Conservation (phyloP, 2,888 invertebrate genomes). For the Drosophila dives region DNA sequence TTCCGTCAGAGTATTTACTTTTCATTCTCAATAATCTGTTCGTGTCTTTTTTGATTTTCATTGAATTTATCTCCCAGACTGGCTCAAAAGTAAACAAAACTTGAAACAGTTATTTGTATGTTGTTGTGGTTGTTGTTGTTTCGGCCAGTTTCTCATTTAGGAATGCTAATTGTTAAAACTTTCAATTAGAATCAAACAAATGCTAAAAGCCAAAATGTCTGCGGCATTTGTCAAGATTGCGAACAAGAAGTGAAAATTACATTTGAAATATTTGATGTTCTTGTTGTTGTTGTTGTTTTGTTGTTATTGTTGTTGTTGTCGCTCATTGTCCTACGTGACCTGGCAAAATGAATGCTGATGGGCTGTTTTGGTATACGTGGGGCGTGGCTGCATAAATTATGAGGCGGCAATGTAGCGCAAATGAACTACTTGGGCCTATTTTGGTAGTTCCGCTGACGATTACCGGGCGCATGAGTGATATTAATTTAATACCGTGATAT, state of each 20-base stretch:
- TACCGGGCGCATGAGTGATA: conserved; percentile 69
- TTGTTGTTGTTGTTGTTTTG: conserved; percentile 23
- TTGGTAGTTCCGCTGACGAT: conserved; percentile 42
- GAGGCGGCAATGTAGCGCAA: conserved; percentile 9
- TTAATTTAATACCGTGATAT: conserved; percentile 56
- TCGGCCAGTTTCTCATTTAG: conserved; percentile 2
- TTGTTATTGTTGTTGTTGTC: conserved; percentile 9
- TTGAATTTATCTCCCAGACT: conserved; percentile 30
- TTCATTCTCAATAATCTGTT: neutral
- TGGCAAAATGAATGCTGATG: conserved; percentile 54
- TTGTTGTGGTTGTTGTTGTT: neutral
- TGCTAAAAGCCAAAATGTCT: conserved; percentile 46
- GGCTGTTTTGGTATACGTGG: conserved; percentile 7
- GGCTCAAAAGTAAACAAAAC: conserved; percentile 35
- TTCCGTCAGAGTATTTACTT: neutral
- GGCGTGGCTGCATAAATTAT: conserved; percentile 38
- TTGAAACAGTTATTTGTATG: conserved; percentile 39
- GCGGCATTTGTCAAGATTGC: conserved; percentile 34
- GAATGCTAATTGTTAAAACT: conserved; percentile 66
- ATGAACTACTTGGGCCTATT: conserved; percentile 36
- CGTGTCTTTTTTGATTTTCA: conserved; percentile 7
- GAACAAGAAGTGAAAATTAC: conserved; percentile 56
- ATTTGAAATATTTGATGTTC: conserved; percentile 57
- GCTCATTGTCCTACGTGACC: conserved; percentile 68
- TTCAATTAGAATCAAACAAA: conserved; percentile 61